A percentile compares a stretch with the other conserved stretches of the same genome.
phyloP scores from a whole-genome alignment of 2,888 invertebrate species.

The Octonoba sinensis region DNA sequence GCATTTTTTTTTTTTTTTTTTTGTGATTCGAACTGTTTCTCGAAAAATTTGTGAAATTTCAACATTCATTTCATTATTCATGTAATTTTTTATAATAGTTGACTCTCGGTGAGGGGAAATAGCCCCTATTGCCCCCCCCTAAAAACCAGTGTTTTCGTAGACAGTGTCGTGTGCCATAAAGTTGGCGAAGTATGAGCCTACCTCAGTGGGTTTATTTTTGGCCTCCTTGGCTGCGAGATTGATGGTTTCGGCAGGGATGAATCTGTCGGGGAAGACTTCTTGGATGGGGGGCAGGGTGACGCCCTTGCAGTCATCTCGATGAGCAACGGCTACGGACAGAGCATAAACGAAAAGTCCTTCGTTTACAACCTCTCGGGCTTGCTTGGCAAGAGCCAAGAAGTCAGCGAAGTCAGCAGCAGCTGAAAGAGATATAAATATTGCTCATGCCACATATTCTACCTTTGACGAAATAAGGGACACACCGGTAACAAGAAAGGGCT shows the following conservation, averaged over 20 bases:
- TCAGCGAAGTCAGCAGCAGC: conserved; percentile 52
- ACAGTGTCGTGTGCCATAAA: no score
- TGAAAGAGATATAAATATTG: conserved; percentile 12
- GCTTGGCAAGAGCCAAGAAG: conserved; percentile 49
- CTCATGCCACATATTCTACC: no score
- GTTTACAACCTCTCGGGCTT: conserved; percentile 79
- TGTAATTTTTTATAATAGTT: no score
- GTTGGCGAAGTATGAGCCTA: background rate
- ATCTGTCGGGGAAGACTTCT: conserved; percentile 86
- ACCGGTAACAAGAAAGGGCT: no score
- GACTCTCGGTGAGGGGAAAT: no score
- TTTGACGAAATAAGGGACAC: no score
- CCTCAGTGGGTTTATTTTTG: conserved; percentile 69
- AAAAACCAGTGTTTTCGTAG: no score
- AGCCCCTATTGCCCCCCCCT: no score
- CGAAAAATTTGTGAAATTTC: no score
- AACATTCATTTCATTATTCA: no score
- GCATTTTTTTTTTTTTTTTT: no score
- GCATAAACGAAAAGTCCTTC: conserved; percentile 86
- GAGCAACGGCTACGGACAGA: conserved; percentile 81
- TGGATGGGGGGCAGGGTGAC: conserved; percentile 81
- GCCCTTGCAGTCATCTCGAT: conserved; percentile 80
- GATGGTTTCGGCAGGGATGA: conserved; percentile 82
- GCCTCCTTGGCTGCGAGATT: conserved; percentile 80
- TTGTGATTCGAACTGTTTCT: no score